These are phyloP conservation scores for Anodontia alba DNA, from an alignment of 2,888 invertebrate genomes.

Conservation along the genomic window DNA sequence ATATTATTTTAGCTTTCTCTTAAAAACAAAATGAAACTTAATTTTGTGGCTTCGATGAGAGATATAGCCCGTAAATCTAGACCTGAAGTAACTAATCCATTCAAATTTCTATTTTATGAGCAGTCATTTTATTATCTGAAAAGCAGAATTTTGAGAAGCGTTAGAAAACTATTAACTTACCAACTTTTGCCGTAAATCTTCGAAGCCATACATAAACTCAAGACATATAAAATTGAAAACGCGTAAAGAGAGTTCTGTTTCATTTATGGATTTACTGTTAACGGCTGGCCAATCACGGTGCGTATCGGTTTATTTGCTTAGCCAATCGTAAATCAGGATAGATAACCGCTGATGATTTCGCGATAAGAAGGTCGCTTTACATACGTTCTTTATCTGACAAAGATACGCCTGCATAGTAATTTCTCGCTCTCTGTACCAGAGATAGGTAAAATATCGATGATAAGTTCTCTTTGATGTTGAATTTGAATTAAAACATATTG, in stretches of 20 bases:
- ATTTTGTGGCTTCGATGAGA: neutral
- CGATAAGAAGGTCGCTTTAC: conserved; percentile 16
- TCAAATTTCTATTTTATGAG: conserved; percentile 48
- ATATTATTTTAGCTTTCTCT: neutral
- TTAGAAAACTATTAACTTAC: conserved; percentile 64
- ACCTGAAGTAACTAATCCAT: neutral
- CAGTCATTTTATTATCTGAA: conserved; percentile 56
- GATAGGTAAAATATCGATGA: conserved; percentile 9
- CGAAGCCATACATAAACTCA: conserved; percentile 20
- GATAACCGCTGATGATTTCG: conserved; percentile 10
- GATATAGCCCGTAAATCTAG: neutral
- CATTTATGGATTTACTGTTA: conserved; percentile 17
- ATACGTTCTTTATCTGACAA: conserved; percentile 3
- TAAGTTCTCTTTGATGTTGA: neutral
- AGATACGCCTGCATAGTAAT: conserved; percentile 5
- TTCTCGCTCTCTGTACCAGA: conserved; percentile 1
- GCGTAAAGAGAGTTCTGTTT: conserved; percentile 12
- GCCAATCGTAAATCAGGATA: conserved; percentile 30
- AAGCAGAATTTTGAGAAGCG: conserved; percentile 58
- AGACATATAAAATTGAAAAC: conserved; percentile 20
- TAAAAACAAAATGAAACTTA: conserved; percentile 12
- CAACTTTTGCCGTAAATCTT: conserved; percentile 59
- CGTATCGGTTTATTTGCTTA: conserved; percentile 3
- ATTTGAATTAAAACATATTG: conserved; percentile 8
- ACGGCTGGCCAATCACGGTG: neutral